Evolutionary conservation across 1,140 invertebrate genomes (phyloP), one percentile per base, ranked within the genome.

Genomic region (Ooceraea biroi): DNA sequence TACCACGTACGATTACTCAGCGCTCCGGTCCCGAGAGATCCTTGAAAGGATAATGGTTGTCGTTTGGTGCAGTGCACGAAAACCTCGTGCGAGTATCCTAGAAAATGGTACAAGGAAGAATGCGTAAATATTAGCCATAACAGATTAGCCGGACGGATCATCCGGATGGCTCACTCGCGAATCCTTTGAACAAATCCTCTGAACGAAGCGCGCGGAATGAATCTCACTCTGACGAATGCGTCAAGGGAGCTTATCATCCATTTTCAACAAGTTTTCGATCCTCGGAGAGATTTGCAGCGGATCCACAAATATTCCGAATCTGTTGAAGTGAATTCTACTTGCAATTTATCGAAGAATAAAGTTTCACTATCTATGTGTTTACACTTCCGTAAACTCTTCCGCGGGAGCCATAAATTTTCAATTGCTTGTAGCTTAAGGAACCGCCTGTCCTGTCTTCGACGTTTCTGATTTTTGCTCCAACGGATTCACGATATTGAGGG

Each of bases 1-100:
- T 73, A 82, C 22, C 41, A 11, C 41, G 27, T 57, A 41, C 50
- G 48, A 80, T 80, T 80, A 80, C 50, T 78, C 76, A 78, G 36
- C 61, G 12, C 50, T 12, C 12, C n/a, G n/a, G 22, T 5, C 36
- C 8, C 41, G 41, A 80, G 25, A 57, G 14, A 44, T 46, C 46
- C 44, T 77, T 77, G n/a, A 65, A 76, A 19, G 48, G 48, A 68
- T 44, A 22, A 55, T 76, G 30, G 10, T n/a, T 30, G 27, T 19
- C 10, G 46, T 52, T 66, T 25, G 8, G n/a, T 7, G 57, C 41
- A 19, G 7, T 22, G n/a, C 17, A 52, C 19, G 22, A 5, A 8
- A 74, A 72, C 25, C 12, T 27, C 36, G 36, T 66, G 66, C 27
- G 14, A 69, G 68, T 46, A 57, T 69, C 55, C 19, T 3, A 55